Evolutionary conservation across 2,113 vertebrate genomes (phyloP).

Genomic region (Alces alces): DNA sequence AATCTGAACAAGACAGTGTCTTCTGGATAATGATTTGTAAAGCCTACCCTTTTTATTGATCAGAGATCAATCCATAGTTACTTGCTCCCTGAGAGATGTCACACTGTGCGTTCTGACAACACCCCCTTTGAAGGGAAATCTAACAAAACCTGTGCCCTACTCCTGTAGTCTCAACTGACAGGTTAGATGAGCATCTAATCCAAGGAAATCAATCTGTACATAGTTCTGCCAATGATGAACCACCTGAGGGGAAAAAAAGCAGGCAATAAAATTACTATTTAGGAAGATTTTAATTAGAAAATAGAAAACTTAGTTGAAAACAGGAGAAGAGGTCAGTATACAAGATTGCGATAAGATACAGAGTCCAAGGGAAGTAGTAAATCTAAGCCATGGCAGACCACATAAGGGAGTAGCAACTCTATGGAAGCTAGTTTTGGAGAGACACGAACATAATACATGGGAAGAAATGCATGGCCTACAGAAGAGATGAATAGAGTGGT

Average conservation of each 20-base stretch:
- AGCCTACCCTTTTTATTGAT: not conserved
- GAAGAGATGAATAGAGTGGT: not conserved
- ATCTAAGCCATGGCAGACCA: not conserved
- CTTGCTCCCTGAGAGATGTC: not conserved
- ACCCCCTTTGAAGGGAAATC: not conserved
- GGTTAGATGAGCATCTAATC: not conserved
- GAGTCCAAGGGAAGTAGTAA: not conserved
- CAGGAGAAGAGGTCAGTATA: fast-evolving
- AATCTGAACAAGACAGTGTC: not conserved
- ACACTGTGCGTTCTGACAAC: not conserved
- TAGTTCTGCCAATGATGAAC: not conserved
- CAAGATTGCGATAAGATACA: not conserved
- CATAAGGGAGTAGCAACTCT: not conserved
- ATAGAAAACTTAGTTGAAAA: not conserved
- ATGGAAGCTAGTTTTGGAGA: not conserved
- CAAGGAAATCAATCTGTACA: not conserved
- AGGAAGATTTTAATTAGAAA: not conserved
- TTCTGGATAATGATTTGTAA: not conserved
- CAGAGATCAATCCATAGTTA: not conserved
- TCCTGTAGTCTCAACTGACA: not conserved
- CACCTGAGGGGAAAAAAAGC: not conserved
- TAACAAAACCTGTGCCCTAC: not conserved
- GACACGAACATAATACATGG: not conserved
- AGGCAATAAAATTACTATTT: not conserved
- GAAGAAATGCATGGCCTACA: not conserved